Base-by-base conservation (phyloP, 2,888 invertebrate species). In the Andrena fulva region DNA sequence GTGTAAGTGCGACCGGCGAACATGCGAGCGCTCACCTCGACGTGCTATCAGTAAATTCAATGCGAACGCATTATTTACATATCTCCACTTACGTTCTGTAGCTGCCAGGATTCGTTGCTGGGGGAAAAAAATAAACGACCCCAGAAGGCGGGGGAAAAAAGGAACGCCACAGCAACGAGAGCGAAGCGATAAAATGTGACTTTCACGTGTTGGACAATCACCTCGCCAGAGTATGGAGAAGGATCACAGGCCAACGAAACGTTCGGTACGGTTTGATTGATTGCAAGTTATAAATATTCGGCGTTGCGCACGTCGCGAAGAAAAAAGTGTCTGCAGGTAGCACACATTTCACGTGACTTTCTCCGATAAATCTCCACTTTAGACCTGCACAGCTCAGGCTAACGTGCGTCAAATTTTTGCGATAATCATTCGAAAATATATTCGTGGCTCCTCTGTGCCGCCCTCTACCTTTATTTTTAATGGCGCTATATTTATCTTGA, bases 11-110 rank as follows among this genome's bases (percentile, higher is more conserved):
- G 83, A 85, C 67, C 82, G 81, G 81, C 70, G 85, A 86, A 86
- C 89, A 85, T 85, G 82, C 84, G 87, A 77, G 83, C 85, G 87
- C 86, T 87, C 88, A 86, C 87, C 87, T 87, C 87, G 77, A 80
- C 83, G 75, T 80, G 80, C 87, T 82, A 87, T 87, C 90, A 87
- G 90, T 91, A 91, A 90, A 91, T 91, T 91, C 89, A 90, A 89
- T 89, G 86, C 80, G 82, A 85, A 79, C 83, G 82, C 79, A 66
- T 42, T 42, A 42, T 42, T 82, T 80, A 73, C 78, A 80, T 81
- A 71, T 76, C 81, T 72, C 82, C 68, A 50, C 74, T 74, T 80
- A n/a, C 42, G 33, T 50, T 33, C 56, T 42, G 62, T 56, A 31
- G 56, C 27, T 16, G 54, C 3, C 54, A 16, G 48, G 29, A 78